Conservation (phyloP, 2,888 invertebrate species). For the Panopea generosa region DNA sequence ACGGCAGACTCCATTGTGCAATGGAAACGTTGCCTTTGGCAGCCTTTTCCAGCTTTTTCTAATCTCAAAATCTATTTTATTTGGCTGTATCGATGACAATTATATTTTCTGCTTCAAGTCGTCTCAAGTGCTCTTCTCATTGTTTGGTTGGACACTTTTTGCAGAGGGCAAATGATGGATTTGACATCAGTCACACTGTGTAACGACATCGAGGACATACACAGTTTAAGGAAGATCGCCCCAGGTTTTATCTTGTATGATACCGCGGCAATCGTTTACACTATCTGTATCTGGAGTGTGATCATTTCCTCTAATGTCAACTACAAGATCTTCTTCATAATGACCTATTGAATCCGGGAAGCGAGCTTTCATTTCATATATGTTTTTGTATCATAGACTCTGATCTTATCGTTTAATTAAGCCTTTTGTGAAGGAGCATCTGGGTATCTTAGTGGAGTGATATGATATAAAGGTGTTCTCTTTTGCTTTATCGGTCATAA, state of each 20-base stretch:
- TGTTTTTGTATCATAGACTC: not conserved
- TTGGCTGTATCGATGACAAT: constrained; percentile 14
- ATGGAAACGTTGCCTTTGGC: too few relatives aligned
- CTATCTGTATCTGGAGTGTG: not conserved
- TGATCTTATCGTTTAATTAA: constrained; percentile 47
- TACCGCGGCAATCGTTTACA: constrained; percentile 1
- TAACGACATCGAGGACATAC: not conserved
- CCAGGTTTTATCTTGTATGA: constrained; percentile 12
- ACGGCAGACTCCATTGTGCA: too few relatives aligned
- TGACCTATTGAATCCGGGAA: not conserved
- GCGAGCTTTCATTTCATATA: constrained; percentile 2
- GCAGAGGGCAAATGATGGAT: not conserved
- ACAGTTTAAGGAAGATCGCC: not conserved
- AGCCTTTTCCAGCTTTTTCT: not conserved
- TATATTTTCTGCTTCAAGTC: constrained; percentile 37
- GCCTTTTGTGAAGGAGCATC: constrained; percentile 25
- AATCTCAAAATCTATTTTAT: constrained; percentile 1
- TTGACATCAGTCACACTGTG: not conserved
- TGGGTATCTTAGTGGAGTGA: constrained; percentile 4
- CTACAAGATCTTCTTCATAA: constrained; percentile 13
- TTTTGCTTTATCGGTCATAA: too few relatives aligned
- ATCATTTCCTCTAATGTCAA: constrained; percentile 32
- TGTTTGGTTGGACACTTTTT: not conserved
- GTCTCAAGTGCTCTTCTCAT: not conserved
- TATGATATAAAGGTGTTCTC: too few relatives aligned